phyloP scores from a whole-genome alignment of 2,888 invertebrate genomes.

The Troglohyphantes excavatus region DNA sequence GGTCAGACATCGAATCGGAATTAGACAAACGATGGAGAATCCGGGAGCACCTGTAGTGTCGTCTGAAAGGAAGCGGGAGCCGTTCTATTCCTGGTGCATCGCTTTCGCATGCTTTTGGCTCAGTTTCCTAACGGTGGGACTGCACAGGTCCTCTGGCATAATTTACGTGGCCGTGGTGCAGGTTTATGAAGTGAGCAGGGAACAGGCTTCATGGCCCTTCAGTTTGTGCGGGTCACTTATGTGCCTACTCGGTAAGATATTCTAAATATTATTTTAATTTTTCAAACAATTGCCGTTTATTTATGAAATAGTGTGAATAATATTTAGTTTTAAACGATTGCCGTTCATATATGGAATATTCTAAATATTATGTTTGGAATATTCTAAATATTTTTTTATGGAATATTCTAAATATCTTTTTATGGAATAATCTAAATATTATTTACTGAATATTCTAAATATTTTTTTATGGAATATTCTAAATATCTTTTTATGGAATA shows the following conservation, averaged over 20 bases:
- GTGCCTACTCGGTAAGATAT: slow-evolving; percentile 69
- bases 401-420: no score
- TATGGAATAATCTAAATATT: no score
- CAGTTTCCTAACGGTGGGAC: slow-evolving; percentile 72
- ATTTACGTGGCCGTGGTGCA: slow-evolving; percentile 74
- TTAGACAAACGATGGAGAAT: slow-evolving; percentile 49
- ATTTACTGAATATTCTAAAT: no score
- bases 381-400: no score
- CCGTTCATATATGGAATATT: no score
- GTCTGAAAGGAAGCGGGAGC: slow-evolving; percentile 55
- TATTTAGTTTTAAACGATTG: no score
- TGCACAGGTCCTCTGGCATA: slow-evolving; percentile 74
- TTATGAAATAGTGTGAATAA: no score
- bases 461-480: no score
- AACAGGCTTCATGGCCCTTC: slow-evolving; percentile 77
- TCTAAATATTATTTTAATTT: no score
- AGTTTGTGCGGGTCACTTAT: slow-evolving; percentile 73
- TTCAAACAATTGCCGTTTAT: no score
- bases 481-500: no score
- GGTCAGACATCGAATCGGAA: slow-evolving; percentile 32
- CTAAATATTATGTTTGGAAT: no score
- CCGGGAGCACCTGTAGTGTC: background rate
- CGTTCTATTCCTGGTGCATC: slow-evolving; percentile 68
- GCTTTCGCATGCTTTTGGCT: slow-evolving; percentile 77
- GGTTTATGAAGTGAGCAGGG: slow-evolving; percentile 65